A percentile compares a stretch with the other conserved stretches of the same genome.
Evolutionary conservation across 2,888 invertebrate genomes (phyloP).

Genomic region (Lasioglossum villosulum): DNA sequence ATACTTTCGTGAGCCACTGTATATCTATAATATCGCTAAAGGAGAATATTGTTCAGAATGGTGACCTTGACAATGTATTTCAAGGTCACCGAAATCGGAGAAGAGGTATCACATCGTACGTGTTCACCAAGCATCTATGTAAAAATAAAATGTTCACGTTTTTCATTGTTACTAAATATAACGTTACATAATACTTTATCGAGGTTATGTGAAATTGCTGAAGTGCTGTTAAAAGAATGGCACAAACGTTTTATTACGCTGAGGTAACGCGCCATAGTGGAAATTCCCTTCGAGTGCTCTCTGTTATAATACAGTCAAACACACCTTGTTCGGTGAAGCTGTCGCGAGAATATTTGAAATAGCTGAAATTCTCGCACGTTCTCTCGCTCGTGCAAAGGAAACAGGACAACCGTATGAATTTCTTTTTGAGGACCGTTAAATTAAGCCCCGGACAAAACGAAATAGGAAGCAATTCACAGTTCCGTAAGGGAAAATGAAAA

Average conservation of each 20-base stretch:
- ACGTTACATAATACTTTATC: neutral
- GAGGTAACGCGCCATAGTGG: neutral
- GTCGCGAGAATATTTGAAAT: conserved; percentile 38
- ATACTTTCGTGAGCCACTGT: no score
- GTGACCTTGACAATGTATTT: no score
- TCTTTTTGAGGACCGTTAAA: neutral
- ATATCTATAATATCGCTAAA: no score
- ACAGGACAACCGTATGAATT: neutral
- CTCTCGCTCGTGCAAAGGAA: neutral
- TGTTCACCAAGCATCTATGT: no score
- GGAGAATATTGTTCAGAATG: no score
- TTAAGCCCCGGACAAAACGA: neutral
- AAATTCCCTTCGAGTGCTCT: conserved; percentile 17
- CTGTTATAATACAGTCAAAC: neutral
- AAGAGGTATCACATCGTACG: no score
- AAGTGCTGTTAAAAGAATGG: neutral
- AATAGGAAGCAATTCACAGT: neutral
- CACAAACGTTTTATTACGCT: neutral
- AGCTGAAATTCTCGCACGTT: conserved; percentile 18
- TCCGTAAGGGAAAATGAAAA: neutral
- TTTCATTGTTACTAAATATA: neutral
- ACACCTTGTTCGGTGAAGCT: conserved; percentile 8
- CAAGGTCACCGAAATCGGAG: no score
- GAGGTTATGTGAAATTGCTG: neutral
- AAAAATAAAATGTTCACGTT: no score